These are phyloP conservation scores for Diarsia brunnea DNA, from an alignment of 2,888 invertebrate genomes.

Conservation along the genomic window DNA sequence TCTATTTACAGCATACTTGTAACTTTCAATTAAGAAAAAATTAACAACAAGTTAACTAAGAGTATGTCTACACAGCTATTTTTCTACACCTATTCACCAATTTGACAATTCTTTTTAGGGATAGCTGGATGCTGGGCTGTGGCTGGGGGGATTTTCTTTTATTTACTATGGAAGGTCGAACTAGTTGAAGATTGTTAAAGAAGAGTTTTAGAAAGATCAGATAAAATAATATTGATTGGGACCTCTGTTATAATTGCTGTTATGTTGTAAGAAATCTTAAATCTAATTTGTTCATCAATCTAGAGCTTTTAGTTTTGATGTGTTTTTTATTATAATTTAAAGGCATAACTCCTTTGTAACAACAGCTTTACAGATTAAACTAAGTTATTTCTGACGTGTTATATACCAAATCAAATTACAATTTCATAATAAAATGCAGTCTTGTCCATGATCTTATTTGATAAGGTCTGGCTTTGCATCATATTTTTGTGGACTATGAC, in stretches of 20 bases:
- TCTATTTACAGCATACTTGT: background rate
- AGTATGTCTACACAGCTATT: background rate
- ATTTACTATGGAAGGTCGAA: background rate
- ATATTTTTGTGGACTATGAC: background rate
- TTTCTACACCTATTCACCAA: background rate
- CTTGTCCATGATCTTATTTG: background rate
- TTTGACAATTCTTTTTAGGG: background rate
- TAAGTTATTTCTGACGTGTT: background rate
- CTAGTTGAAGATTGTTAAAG: background rate
- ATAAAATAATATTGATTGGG: background rate
- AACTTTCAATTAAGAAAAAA: background rate
- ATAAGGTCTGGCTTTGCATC: background rate
- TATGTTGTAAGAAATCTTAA: background rate
- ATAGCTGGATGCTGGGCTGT: too few species aligned
- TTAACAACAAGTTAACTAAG: background rate
- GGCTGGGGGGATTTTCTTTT: background rate
- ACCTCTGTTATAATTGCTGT: background rate
- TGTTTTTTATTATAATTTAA: background rate
- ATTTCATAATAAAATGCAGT: background rate
- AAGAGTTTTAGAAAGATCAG: background rate
- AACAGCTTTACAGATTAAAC: background rate
- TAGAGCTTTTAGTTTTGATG: slow-evolving; percentile 1
- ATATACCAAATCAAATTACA: background rate
- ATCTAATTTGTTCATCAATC: background rate
- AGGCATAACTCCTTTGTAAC: background rate